These are phyloP conservation scores for Mimumesa dahlbomi DNA, from an alignment of 2,888 invertebrate genomes.

Conservation along the genomic window DNA sequence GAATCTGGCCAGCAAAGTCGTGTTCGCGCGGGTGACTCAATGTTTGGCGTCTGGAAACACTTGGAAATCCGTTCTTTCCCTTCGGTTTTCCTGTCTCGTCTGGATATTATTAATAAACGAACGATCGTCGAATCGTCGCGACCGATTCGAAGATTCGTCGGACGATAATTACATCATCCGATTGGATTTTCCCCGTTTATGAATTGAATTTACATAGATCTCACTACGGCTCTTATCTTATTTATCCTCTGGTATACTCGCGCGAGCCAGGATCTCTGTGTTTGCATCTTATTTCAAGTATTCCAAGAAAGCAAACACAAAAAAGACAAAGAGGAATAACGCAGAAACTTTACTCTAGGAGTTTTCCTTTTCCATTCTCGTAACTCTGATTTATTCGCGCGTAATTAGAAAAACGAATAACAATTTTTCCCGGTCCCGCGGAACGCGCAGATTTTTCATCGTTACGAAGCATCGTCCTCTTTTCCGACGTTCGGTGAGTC, in stretches of 20 bases:
- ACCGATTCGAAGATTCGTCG: not conserved
- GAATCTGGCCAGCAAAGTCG: too few species aligned
- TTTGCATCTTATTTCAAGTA: not conserved
- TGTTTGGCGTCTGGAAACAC: constrained; percentile 24
- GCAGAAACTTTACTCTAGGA: too few species aligned
- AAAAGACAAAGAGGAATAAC: not conserved
- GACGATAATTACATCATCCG: constrained; percentile 12
- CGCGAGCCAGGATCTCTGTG: not conserved
- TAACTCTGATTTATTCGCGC: too few species aligned
- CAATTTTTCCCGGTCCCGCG: too few species aligned
- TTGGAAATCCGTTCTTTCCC: constrained; percentile 22
- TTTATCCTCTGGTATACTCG: not conserved
- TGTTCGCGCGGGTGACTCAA: constrained; percentile 41
- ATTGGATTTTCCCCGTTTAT: constrained; percentile 6
- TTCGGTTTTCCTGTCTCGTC: not conserved
- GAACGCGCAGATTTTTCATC: not conserved
- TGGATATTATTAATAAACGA: not conserved
- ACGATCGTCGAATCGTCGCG: not conserved
- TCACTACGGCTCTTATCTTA: not conserved
- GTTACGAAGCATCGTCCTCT: constrained; percentile 1
- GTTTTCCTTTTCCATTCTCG: too few species aligned
- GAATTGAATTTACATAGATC: not conserved
- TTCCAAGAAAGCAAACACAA: not conserved
- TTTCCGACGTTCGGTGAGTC: constrained; percentile 34
- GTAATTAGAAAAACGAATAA: too few species aligned